Conservation (phyloP, 2,888 invertebrate species). For the Drosophila kanekoi region DNA sequence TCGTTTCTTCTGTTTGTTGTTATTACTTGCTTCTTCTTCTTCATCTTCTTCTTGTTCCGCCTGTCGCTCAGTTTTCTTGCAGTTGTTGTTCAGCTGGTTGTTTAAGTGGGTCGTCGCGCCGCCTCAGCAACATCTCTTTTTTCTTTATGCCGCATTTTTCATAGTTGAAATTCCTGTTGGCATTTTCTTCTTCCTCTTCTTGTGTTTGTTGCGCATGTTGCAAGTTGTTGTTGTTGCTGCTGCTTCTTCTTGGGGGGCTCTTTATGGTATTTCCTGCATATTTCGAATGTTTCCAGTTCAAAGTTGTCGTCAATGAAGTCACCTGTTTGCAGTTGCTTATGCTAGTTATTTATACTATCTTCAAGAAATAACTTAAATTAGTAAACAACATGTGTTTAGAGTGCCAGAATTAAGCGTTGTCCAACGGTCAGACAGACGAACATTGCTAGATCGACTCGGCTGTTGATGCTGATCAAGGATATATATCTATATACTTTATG, state of each 20-base stretch:
- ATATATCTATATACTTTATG: no score
- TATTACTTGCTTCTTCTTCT: slow-evolving; percentile 2
- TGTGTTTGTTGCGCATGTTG: slow-evolving; percentile 3
- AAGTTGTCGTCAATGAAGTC: slow-evolving; percentile 1
- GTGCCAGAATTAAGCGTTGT: no score
- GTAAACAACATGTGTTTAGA: neutral
- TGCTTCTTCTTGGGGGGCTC: slow-evolving; percentile 1
- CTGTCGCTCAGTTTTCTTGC: slow-evolving; percentile 36
- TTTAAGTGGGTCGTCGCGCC: slow-evolving; percentile 48
- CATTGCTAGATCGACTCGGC: no score
- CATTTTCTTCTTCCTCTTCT: slow-evolving; percentile 14
- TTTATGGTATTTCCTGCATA: slow-evolving; percentile 41
- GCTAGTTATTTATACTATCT: neutral
- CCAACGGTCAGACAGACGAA: no score
- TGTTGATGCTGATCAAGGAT: no score
- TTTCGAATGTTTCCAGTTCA: slow-evolving; percentile 12
- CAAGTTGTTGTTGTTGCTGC: slow-evolving; percentile 9
- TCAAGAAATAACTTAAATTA: neutral
- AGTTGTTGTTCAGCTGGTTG: slow-evolving; percentile 25
- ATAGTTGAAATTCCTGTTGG: slow-evolving; percentile 56
- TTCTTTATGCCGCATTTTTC: slow-evolving; percentile 2
- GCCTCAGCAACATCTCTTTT: slow-evolving; percentile 20
- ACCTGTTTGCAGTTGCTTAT: neutral
- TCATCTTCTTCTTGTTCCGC: slow-evolving; percentile 2
- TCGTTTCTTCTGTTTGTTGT: slow-evolving; percentile 22